Conservation (phyloP, 2,113 vertebrate species). For the Leptobrachium ailaonicum region DNA sequence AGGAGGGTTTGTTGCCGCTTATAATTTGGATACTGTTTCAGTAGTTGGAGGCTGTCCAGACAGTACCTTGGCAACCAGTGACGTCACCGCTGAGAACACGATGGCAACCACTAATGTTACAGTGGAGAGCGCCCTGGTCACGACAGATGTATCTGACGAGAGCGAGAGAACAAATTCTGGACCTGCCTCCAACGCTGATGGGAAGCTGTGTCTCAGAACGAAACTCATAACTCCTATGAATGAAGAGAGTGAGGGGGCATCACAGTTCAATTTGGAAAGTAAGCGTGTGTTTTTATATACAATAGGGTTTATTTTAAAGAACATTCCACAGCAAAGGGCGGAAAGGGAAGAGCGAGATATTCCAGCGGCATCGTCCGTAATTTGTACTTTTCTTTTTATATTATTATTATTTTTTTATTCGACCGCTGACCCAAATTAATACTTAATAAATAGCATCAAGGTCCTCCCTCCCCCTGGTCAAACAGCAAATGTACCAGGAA, state of each 20-base stretch:
- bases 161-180: slow-evolving; percentile 59
- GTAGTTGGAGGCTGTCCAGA: slow-evolving; percentile 77
- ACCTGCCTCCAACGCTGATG: slow-evolving; percentile 60
- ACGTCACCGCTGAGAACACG: slow-evolving; percentile 51
- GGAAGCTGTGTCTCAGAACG: slow-evolving; percentile 87
- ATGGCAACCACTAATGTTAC: slow-evolving; percentile 65
- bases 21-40: slow-evolving; percentile 59
- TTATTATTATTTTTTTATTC: no score
- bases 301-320: no score
- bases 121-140: slow-evolving; percentile 71
- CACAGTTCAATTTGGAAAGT: slow-evolving; percentile 92
- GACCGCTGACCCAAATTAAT: no score
- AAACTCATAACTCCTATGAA: slow-evolving; percentile 84
- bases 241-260: slow-evolving; percentile 78
- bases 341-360: no score
- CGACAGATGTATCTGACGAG: slow-evolving; percentile 69
- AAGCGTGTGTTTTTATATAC: slow-evolving; percentile 58
- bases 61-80: slow-evolving; percentile 56
- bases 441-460: no score
- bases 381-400: no score
- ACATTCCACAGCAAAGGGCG: no score
- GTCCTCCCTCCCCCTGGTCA: no score
- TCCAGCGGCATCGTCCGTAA: no score
- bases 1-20: no score
- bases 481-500: no score